These are phyloP conservation scores for Trichopria drosophilae DNA, from an alignment of 2,888 invertebrate species.

Conservation along the genomic window DNA sequence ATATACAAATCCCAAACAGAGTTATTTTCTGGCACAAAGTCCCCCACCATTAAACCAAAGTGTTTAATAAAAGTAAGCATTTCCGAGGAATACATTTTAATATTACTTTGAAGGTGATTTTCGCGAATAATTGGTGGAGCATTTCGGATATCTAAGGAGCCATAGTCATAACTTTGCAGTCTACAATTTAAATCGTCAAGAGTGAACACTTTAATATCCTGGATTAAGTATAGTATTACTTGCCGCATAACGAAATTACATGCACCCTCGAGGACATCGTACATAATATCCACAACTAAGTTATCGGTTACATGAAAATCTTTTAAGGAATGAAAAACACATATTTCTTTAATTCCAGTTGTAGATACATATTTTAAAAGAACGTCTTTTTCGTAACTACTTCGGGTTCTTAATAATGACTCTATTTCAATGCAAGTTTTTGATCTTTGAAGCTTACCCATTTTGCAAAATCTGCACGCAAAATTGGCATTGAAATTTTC, in stretches of 20 bases:
- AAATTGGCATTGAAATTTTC: conserved; percentile 14
- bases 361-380: neutral
- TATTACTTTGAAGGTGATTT: neutral
- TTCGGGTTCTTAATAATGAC: neutral
- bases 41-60: conserved; percentile 17
- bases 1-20: conserved; percentile 12
- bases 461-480: conserved; percentile 16
- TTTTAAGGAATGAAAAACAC: conserved; percentile 14
- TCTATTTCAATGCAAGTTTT: neutral
- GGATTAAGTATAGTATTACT: conserved; percentile 24
- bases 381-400: conserved; percentile 10
- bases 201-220: conserved; percentile 13
- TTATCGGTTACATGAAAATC: conserved; percentile 20
- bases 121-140: conserved; percentile 2
- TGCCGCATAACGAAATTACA: conserved; percentile 23
- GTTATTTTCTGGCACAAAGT: conserved; percentile 7
- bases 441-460: conserved; percentile 4
- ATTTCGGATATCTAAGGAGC: conserved; percentile 3
- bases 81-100: conserved; percentile 16
- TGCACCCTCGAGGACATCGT: no score
- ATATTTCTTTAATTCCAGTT: conserved; percentile 18
- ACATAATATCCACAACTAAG: conserved; percentile 17
- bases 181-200: conserved; percentile 26
- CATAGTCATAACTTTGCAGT: conserved; percentile 19
- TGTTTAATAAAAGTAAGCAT: conserved; percentile 11